Evolutionary conservation across 2,797 vertebrate species (phyloP).

Genomic region (Erpetoichthys calabaricus): DNA sequence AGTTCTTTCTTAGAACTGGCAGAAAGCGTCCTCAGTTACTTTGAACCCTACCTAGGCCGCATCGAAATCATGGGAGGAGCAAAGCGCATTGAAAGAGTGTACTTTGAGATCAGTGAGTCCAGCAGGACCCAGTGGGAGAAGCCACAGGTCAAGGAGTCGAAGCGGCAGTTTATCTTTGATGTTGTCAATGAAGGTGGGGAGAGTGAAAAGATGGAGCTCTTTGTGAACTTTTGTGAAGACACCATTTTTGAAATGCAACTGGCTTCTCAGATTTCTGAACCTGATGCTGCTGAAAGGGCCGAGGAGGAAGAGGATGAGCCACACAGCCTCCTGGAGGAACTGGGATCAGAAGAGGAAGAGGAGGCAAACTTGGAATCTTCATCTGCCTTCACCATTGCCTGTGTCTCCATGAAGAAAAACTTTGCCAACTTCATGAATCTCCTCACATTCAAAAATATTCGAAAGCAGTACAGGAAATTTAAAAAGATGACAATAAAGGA

Average conservation of each 20-base stretch:
- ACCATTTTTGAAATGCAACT: conserved; percentile 98
- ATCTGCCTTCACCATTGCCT: conserved; percentile 79
- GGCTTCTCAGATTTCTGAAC: conserved; percentile 90
- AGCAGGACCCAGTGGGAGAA: conserved; percentile 98
- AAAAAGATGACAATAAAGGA: conserved; percentile 81
- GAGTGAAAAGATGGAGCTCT: conserved; percentile 97
- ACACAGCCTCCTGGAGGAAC: conserved; percentile 45
- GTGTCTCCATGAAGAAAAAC: conserved; percentile 65
- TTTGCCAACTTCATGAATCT: conserved; percentile 58
- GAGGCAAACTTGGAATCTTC: conserved; percentile 56
- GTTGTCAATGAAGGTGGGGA: conserved; percentile 96
- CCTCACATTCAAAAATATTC: conserved; percentile 71
- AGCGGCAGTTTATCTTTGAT: conserved; percentile 95
- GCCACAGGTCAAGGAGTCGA: conserved; percentile 97
- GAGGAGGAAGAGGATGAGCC: conserved; percentile 61
- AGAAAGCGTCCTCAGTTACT: conserved; percentile 92
- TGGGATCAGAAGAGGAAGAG: conserved; percentile 57
- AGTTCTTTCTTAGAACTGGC: conserved; percentile 77
- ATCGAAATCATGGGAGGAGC: conserved; percentile 97
- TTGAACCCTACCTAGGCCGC: conserved; percentile 83
- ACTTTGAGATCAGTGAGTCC: conserved; percentile 95
- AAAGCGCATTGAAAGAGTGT: conserved; percentile 93
- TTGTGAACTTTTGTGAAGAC: conserved; percentile 96
- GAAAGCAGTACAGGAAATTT: conserved; percentile 70
- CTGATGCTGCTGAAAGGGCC: conserved; percentile 64